Base-by-base conservation (phyloP, 2,113 vertebrate genomes). In the Dermatemys mawii region DNA sequence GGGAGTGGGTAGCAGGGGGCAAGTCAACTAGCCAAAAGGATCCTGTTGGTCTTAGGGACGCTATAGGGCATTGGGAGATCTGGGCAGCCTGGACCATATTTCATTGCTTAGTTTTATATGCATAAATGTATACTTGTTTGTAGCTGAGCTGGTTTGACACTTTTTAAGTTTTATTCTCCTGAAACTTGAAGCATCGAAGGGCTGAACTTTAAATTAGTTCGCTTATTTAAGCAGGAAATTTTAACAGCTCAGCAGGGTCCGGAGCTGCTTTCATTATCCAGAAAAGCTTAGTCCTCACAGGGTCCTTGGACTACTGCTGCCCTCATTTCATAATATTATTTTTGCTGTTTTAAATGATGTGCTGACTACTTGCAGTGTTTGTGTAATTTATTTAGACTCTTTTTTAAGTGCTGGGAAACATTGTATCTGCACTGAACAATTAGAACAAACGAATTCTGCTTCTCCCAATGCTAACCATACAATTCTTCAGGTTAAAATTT, bases 401-500 rank as follows among this genome's bases (percentile, higher is more conserved):
- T 70, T 70, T 67, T 38, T 70, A 70, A 38, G n/a, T 70, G 21
- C 38, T 38, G n/a, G n/a, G n/a, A 22, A 70, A 70, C 19, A n/a
- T n/a, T n/a, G n/a, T 38, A 38, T 70, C n/a, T 70, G 16, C n/a
- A 46, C 49, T 38, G 38, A 32, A 78, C 82, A 83, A 80, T 78
- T 78, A 21, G 80, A 4, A 60, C 85, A 88, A 1, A 91, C 78
- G 50, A 89, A 90, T 75, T 5, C 50, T 86, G 10, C 55, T 90
- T 78, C 63, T 22, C 17, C 75, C 48, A 50, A 11, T 2, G 27
- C 0, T 82, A 44, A 29, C 83, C 49, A 6, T 24, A 3, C 55
- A 91, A 80, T 38, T 70, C n/a, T 70, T 85, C 53, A 90, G 32
- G 46, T 90, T 83, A 84, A 80, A 80, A n/a, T 93, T 88, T 90